phyloP scores from a whole-genome alignment of 2,113 vertebrate genomes.

The Anhinga rufa region DNA sequence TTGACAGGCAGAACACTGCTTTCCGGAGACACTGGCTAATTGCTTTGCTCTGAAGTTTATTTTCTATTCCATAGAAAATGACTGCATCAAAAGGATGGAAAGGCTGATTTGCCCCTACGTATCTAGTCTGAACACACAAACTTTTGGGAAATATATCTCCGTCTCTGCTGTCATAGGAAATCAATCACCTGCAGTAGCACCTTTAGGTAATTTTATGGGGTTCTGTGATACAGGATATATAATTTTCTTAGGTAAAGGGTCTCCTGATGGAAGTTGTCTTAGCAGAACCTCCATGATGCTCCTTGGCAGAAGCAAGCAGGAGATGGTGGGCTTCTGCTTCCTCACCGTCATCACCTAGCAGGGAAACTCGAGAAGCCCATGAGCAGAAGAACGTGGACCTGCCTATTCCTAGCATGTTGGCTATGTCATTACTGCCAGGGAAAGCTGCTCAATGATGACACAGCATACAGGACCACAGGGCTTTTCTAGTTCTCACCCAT shows the following conservation, averaged over 20 bases:
- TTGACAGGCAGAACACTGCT: neutral
- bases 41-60: neutral
- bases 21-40: neutral
- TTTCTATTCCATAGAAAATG: neutral
- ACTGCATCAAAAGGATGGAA: neutral
- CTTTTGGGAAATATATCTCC: neutral
- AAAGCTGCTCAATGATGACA: neutral
- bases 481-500: neutral
- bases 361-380: neutral
- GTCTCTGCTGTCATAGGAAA: neutral
- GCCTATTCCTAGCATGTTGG: neutral
- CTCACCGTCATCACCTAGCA: neutral
- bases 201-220: neutral
- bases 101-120: neutral
- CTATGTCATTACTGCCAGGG: neutral
- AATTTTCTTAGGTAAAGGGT: neutral
- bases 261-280: neutral
- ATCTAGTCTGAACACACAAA: neutral
- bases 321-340: neutral
- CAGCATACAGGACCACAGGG: fast-evolving
- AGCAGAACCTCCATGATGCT: neutral
- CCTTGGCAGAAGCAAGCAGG: neutral
- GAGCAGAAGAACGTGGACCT: neutral
- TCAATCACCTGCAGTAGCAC: neutral
- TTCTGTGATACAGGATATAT: neutral